Base-by-base conservation (phyloP, 1,140 invertebrate species). In the Drosophila nebulosa region DNA sequence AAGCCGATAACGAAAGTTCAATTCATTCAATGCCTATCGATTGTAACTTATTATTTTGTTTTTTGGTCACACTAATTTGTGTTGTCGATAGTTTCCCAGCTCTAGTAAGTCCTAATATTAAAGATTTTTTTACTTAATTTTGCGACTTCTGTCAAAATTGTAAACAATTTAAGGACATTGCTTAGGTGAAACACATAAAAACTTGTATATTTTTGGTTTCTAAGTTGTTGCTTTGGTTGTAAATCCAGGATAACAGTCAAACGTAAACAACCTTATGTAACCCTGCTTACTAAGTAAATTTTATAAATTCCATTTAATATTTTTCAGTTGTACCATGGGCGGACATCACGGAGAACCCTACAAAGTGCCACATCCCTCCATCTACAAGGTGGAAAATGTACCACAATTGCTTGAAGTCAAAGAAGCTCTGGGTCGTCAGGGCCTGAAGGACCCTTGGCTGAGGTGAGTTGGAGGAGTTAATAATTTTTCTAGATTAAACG, bases 361-460 rank as follows among this genome's bases (percentile, higher is more conserved):
- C 55, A 92, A 92, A 89, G 90, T 96, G 50, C 96, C 96, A 9
- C 94, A 95, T 90, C 94, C 94, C 69, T 93, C 92, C 59, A 93
- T 93, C n/a, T 97, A 95, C 83, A 96, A 96, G 91, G 93, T 96
- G 4, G 95, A 96, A 89, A 93, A 95, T 86, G 91, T 92, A n/a
- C 94, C 94, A 3, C 90, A 95, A 73, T 79, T 97, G 35, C 62
- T 93, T 64, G 80, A 91, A 67, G 91, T 95, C 0, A 92, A 94
- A 90, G 89, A 93, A 64, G 91, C 93, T 5, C 91, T 97, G 26
- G 95, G 93, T 1, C 89, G 93, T 12, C 92, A 93, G 81, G 96
- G 96, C 14, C 78, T 97, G 0, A 95, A 94, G 72, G 96, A 97
- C 92, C 96, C 96, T 6, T 97, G 96, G 96, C 84, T 96, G 1